phyloP scores from a whole-genome alignment of 2,888 invertebrate species.

The Erebia epiphron region DNA sequence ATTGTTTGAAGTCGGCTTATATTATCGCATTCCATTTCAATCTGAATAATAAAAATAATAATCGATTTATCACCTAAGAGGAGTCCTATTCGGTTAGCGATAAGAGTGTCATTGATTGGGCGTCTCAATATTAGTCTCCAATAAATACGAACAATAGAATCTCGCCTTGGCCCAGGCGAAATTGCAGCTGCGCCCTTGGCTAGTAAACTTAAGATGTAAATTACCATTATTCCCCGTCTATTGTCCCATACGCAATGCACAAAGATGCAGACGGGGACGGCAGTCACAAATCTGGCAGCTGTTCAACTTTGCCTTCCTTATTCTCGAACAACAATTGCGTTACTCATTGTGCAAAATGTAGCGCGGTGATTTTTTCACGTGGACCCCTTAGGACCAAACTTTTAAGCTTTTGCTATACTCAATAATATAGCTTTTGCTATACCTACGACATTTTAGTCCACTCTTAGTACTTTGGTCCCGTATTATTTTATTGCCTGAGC shows the following conservation, averaged over 20 bases:
- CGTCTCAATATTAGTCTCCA: constrained; percentile 21
- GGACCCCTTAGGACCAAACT: constrained; percentile 45
- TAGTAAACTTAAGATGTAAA: constrained; percentile 81
- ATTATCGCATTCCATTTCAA: too few relatives aligned
- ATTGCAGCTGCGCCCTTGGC: constrained; percentile 77
- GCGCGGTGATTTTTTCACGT: constrained; percentile 56
- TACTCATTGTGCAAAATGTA: constrained; percentile 78
- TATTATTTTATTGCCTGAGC: constrained; percentile 2
- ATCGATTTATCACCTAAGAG: too few relatives aligned
- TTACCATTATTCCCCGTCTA: constrained; percentile 75
- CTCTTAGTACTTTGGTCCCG: background rate
- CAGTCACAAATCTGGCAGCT: constrained; percentile 81
- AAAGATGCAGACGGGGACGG: constrained; percentile 79
- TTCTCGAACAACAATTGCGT: constrained; percentile 67
- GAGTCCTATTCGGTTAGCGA: background rate
- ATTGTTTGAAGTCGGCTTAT: too few relatives aligned
- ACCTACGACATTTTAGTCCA: background rate
- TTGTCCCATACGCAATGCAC: constrained; percentile 65
- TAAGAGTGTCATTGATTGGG: constrained; percentile 26
- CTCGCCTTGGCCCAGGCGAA: constrained; percentile 53
- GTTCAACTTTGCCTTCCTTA: constrained; percentile 74
- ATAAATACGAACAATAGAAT: constrained; percentile 50
- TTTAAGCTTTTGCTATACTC: constrained; percentile 22
- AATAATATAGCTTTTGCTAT: too few relatives aligned
- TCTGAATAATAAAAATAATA: too few relatives aligned